Base-by-base conservation (phyloP, 2,888 invertebrate species). In the Diachrysia chrysitis region DNA sequence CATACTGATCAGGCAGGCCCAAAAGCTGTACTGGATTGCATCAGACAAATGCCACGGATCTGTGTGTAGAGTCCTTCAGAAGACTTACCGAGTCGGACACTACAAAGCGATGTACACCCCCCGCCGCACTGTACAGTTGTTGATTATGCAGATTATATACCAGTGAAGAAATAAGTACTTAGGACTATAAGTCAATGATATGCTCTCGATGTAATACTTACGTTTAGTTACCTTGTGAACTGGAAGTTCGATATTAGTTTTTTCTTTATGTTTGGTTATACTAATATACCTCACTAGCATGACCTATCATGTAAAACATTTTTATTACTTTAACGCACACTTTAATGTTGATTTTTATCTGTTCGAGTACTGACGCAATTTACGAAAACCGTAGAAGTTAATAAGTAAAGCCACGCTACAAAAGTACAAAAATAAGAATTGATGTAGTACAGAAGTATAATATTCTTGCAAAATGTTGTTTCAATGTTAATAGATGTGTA, bases 221-320 rank as follows among this genome's bases (percentile, higher is more conserved):
- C 86, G 85, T 93, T 93, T 94, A 95, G 94, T 95, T 95, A 95
- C 95, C 95, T 93, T 87, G 84, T 87, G 95, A 93, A 93, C 95
- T 86, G 90, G 92, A 95, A 95, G 95, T 95, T 95, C 95, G 79
- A 84, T 81, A 87, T 91, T 90, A 87, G 86, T 90, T 85, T 89
- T 89, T 85, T 87, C 86, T 89, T 88, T 87, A 78, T 88, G 87
- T 86, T 87, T 83, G 84, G 83, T 83, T 86, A 83, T 85, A 83
- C 84, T 83, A 90, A 84, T 89, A 87, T 94, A 94, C 94, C 94
- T 94, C 94, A 93, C 91, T 93, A 93, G 90, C 92, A 91, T 91
- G 91, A 85, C 79, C 83, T 86, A 86, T 90, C 90, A 89, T 93
- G 92, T 91, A 90, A 90, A 90, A 89, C 86, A 56, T 82, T 83